Evolutionary conservation across 2,888 invertebrate species (phyloP), one percentile per base, ranked within the genome.

Genomic region (Apamea sordens): DNA sequence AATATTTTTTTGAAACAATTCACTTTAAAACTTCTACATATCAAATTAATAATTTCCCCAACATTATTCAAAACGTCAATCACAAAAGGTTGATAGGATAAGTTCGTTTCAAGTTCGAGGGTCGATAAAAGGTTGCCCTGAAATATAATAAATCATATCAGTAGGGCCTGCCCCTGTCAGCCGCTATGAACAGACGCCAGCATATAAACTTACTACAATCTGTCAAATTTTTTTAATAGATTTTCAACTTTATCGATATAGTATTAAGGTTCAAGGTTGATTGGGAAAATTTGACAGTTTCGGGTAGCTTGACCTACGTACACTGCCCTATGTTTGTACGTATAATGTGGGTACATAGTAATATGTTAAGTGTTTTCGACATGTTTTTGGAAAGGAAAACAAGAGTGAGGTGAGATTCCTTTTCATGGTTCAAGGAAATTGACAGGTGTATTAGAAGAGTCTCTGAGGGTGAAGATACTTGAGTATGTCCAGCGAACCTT

Each of bases 131-230:
- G 86, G 86, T 73, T 83, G 28, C 28, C 53, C 59, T 78, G 70
- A 78, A 85, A 89, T 80, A 85, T 88, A 90, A 90, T 89, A 89
- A 89, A 90, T 89, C 88, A 90, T 90, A 80, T 82, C 71, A 83
- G 67, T 28, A 70, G 61, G 78, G 80, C 59, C 75, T 71, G 88
- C 88, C 84, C 78, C 78, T 89, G 89, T 90, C 88, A 80, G 79
- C 44, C 32, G 56, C 41, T 87, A 64, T 59, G 47, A 69, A 70
- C 50, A 36, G 32, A 44, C 44, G 44, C 44, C 44, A 44, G 44
- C 10, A 41, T 0, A 7, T 41, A 3, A 7, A 41, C 0, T 7
- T 41, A 7, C 41, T 7, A 41, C 41, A 41, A 41, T 41, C 41
- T 41, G 41, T 41, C 41, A 41, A 41, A 41, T 41, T 41, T 41